Evolutionary conservation across 2,888 invertebrate genomes (phyloP).

Genomic region (Thecocarcelia acutangulata): DNA sequence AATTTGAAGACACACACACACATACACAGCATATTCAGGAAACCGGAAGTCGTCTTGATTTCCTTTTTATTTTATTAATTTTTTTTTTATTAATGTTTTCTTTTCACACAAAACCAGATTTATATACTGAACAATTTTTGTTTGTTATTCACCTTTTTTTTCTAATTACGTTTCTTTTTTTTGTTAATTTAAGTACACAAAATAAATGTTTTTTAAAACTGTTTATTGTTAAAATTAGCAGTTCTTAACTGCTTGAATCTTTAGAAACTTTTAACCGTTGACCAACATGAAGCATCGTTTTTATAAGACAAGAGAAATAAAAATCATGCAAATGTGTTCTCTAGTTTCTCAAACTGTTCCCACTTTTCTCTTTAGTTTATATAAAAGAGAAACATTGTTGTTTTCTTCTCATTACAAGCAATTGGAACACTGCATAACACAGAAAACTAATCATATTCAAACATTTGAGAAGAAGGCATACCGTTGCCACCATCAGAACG

Average conservation of each 20-base stretch:
- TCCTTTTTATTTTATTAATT: neutral
- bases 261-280: conserved; percentile 12
- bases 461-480: too few relatives aligned
- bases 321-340: neutral
- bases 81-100: too few relatives aligned
- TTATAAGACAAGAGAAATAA: conserved; percentile 22
- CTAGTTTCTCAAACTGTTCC: conserved; percentile 13
- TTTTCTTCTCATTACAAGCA: too few relatives aligned
- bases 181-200: neutral
- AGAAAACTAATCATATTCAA: too few relatives aligned
- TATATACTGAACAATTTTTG: too few relatives aligned
- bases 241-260: conserved; percentile 14
- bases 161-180: too few relatives aligned
- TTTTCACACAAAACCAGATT: too few relatives aligned
- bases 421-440: too few relatives aligned
- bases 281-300: conserved; percentile 1
- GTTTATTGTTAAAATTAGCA: neutral
- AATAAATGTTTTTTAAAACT: neutral
- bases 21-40: neutral
- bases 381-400: neutral
- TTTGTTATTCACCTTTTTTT: too few relatives aligned
- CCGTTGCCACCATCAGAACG: too few relatives aligned
- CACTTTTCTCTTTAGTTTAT: neutral
- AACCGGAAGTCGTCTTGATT: conserved; percentile 1
- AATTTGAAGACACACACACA: neutral